Evolutionary conservation across 1,140 invertebrate species (phyloP), one percentile per base, ranked within the genome.

Genomic region (Zophobas morio): DNA sequence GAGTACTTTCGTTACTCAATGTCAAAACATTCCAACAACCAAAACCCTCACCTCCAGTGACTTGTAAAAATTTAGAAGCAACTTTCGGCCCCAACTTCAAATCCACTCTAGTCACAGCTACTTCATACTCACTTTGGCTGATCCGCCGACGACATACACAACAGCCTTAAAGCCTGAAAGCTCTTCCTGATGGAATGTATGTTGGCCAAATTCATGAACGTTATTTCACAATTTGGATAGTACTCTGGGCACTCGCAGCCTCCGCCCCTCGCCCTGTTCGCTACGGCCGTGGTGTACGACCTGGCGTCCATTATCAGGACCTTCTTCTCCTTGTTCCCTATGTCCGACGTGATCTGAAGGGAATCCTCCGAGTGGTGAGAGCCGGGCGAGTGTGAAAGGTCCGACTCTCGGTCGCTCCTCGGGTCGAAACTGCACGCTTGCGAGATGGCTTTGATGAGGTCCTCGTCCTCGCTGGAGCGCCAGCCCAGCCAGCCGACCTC

Each of bases 151-250:
- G 93, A 90, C 39, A 93, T 91, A 80, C 94, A 95, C 0, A 98
- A 87, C 66, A 92, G 90, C 57, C 94, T 86, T 36, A 96, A 88
- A 36, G 93, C 91, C 72, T 94, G 93, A 86, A 95, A 96, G 85
- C 93, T 94, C 81, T 96, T 96, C 40, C 98, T 89, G 82, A 99
- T 96, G 70, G 94, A 93, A 88, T 99, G 98, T 79, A 99, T 99
- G 87, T 99, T 99, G 63, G 96, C 95, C 85, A 99, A 88, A 87
- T 95, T 95, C 97, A 99, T 99, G 86, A 98, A 99, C 85, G 97
- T 93, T 74, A 99, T 97, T 87, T 99, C 97, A 84, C 96, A 96
- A 82, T 91, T 93, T 0, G 94, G 92, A 88, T 99, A 99, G 90
- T 98, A 98, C 86, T 96, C 95, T n/a, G 93, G 91, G 87, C 95